phyloP scores from a whole-genome alignment of 2,888 invertebrate genomes.

The Isotomurus palustris region DNA sequence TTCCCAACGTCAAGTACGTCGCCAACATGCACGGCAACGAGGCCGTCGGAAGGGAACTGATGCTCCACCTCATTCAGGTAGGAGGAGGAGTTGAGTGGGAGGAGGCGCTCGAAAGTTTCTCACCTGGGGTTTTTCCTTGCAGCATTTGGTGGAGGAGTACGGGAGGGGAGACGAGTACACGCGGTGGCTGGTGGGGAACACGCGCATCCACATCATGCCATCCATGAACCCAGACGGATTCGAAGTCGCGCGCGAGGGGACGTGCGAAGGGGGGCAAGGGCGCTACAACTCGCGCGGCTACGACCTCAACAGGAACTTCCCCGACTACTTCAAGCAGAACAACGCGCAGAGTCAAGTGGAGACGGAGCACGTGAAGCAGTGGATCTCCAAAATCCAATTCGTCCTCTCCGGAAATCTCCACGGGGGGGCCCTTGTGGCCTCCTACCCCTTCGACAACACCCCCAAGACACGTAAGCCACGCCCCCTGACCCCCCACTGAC shows the following conservation, averaged over 20 bases:
- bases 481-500: background rate
- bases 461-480: constrained; percentile 85
- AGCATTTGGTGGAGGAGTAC: constrained; percentile 79
- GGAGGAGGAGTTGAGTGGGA: too few relatives aligned
- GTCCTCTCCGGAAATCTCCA: constrained; percentile 90
- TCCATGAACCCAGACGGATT: constrained; percentile 99
- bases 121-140: constrained; percentile 50
- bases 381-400: constrained; percentile 89
- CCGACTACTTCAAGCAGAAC: constrained; percentile 87
- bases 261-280: constrained; percentile 81
- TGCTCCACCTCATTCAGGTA: constrained; percentile 84
- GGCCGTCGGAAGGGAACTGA: constrained; percentile 88
- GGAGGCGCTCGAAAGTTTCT: too few relatives aligned
- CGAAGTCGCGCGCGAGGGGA: constrained; percentile 82
- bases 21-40: constrained; percentile 98
- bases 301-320: constrained; percentile 93
- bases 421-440: constrained; percentile 91
- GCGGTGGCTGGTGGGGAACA: constrained; percentile 86
- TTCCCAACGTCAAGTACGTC: constrained; percentile 96
- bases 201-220: constrained; percentile 93
- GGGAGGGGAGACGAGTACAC: constrained; percentile 72
- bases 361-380: constrained; percentile 87
- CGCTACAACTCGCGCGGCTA: constrained; percentile 82
- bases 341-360: constrained; percentile 87
- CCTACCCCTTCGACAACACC: constrained; percentile 95